Conservation (phyloP, 2,113 vertebrate genomes). For the Psammodynastes pulverulentus region DNA sequence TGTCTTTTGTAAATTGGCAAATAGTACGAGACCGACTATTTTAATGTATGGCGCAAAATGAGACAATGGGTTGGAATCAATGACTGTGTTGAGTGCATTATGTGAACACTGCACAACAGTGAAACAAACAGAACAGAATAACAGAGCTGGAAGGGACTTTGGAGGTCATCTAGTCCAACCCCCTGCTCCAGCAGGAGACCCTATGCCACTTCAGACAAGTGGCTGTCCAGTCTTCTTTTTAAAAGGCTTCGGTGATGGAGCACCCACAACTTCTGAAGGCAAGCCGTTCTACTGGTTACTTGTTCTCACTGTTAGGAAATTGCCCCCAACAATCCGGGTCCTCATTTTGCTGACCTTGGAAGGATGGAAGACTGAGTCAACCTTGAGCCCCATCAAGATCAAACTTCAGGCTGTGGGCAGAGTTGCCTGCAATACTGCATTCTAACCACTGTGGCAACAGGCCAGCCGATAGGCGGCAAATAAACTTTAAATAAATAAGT, state of each 20-base stretch:
- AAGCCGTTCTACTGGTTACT: neutral
- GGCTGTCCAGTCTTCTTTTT: neutral
- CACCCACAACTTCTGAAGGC: neutral
- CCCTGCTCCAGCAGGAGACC: neutral
- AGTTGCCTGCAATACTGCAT: neutral
- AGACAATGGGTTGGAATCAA: neutral
- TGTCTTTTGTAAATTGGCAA: neutral
- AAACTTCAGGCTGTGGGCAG: neutral
- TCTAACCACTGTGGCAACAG: neutral
- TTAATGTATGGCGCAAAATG: neutral
- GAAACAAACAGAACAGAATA: neutral
- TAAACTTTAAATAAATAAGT: neutral
- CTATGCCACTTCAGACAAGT: neutral
- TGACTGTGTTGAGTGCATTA: neutral
- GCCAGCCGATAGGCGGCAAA: neutral
- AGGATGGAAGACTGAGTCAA: neutral
- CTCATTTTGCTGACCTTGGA: neutral
- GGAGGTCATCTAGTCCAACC: neutral
- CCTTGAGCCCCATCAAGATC: neutral
- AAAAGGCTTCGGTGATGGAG: neutral
- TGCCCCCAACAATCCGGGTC: neutral
- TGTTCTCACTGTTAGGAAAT: neutral
- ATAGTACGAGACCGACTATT: neutral
- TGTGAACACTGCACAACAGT: neutral
- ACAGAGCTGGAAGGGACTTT: neutral